Evolutionary conservation across 2,888 invertebrate species (phyloP).

Genomic region (Mesoligia furuncula): DNA sequence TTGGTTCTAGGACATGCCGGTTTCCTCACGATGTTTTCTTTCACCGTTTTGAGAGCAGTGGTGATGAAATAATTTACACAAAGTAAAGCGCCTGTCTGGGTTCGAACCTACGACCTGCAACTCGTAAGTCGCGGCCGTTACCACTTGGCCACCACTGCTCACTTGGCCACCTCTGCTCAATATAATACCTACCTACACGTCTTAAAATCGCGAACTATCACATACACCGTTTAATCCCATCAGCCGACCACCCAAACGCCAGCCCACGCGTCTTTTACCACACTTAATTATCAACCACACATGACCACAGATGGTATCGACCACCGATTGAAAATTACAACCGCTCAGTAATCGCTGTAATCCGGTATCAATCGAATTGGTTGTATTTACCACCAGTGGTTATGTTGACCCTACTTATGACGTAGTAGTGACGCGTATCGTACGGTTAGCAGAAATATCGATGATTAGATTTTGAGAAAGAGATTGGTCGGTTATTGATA

Average conservation of each 20-base stretch:
- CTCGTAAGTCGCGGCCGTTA: too few relatives aligned
- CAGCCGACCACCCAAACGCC: conserved; percentile 71
- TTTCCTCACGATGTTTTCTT: too few relatives aligned
- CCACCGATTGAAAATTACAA: conserved; percentile 77
- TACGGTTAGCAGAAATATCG: conserved; percentile 68
- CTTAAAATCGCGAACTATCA: conserved; percentile 27
- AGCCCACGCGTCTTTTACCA: conserved; percentile 59
- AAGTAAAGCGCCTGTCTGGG: too few relatives aligned
- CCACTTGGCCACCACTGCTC: too few relatives aligned
- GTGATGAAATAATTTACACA: too few relatives aligned
- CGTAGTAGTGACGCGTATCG: conserved; percentile 55
- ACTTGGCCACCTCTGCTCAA: too few relatives aligned
- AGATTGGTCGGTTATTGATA: conserved; percentile 22
- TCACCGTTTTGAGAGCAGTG: too few relatives aligned
- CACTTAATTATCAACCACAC: conserved; percentile 70
- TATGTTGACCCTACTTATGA: conserved; percentile 78
- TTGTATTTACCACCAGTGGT: conserved; percentile 71
- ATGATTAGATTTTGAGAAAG: conserved; percentile 27
- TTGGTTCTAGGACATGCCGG: too few relatives aligned
- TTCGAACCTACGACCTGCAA: too few relatives aligned
- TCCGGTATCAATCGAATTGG: conserved; percentile 76
- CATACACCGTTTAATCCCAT: conserved; percentile 59
- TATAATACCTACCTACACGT: background rate
- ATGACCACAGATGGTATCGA: conserved; percentile 74
- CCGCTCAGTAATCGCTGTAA: conserved; percentile 78